phyloP scores from a whole-genome alignment of 2,888 invertebrate genomes.

The Xestia ashworthii region DNA sequence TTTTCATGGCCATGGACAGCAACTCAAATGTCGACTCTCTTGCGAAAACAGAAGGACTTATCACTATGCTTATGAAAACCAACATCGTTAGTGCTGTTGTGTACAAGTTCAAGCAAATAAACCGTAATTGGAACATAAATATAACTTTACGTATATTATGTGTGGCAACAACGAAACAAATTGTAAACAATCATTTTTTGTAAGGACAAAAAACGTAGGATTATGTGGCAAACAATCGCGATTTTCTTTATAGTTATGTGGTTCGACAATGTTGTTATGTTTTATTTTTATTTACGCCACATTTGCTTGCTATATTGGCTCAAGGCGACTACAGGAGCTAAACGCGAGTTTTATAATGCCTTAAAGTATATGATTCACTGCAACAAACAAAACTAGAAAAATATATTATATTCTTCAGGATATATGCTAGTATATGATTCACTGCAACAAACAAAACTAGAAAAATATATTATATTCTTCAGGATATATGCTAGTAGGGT shows the following conservation, averaged over 20 bases:
- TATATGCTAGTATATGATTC: too few relatives aligned
- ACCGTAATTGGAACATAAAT: slow-evolving; percentile 53
- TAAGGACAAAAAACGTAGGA: slow-evolving; percentile 18
- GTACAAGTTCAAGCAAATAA: slow-evolving; percentile 57
- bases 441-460: too few relatives aligned
- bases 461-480: too few relatives aligned
- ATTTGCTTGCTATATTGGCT: not conserved
- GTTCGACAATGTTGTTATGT: slow-evolving; percentile 7
- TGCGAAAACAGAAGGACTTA: slow-evolving; percentile 25
- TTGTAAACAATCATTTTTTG: slow-evolving; percentile 47
- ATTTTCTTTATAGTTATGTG: slow-evolving; percentile 25
- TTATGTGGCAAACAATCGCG: slow-evolving; percentile 32
- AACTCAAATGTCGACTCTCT: slow-evolving; percentile 5
- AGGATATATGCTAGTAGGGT: too few relatives aligned
- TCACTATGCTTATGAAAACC: slow-evolving; percentile 21
- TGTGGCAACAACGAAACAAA: slow-evolving; percentile 42
- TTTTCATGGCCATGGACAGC: not conserved
- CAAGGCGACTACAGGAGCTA: too few relatives aligned
- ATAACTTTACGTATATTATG: slow-evolving; percentile 38
- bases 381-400: too few relatives aligned
- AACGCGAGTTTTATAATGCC: too few relatives aligned
- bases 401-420: too few relatives aligned
- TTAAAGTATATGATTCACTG: too few relatives aligned
- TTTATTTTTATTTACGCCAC: not conserved
- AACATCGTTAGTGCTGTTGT: slow-evolving; percentile 17